phyloP scores from a whole-genome alignment of 2,113 vertebrate genomes.

The Ophthalmolycus amberensis region DNA sequence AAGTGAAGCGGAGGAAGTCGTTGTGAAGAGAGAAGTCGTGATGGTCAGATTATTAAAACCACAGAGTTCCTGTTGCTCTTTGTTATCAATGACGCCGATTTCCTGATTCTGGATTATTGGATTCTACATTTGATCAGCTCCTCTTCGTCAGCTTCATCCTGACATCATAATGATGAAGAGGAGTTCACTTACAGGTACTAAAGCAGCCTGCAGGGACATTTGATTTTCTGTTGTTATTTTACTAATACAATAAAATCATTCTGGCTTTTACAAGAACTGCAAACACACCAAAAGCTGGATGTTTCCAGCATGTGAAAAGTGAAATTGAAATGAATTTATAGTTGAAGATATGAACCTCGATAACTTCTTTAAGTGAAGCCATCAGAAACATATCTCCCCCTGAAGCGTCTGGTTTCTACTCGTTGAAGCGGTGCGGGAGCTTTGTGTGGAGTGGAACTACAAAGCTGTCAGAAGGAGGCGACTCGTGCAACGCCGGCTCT shows the following conservation, averaged over 20 bases:
- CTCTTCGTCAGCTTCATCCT: no score
- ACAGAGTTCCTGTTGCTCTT: conserved; percentile 34
- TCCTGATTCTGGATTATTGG: no score
- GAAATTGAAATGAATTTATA: background rate
- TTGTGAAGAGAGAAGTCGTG: conserved; percentile 54
- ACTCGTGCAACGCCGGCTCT: conserved; percentile 57
- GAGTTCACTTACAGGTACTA: background rate
- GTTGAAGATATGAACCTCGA: background rate
- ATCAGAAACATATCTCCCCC: background rate
- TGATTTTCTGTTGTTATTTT: background rate
- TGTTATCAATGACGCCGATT: background rate
- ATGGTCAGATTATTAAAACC: conserved; percentile 58
- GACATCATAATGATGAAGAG: background rate
- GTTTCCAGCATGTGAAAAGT: background rate
- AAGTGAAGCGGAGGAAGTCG: conserved; percentile 61
- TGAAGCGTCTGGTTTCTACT: background rate
- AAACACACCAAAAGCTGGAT: background rate
- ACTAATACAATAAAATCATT: background rate
- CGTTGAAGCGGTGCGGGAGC: background rate
- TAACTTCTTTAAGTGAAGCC: background rate
- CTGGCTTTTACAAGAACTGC: background rate
- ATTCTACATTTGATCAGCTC: no score
- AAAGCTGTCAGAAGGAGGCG: conserved; percentile 64
- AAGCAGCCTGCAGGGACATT: background rate
- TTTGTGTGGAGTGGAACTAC: conserved; percentile 38